Base-by-base conservation (phyloP, 53 echinoderm and acorn worm species). In the Paracentrotus lividus region DNA sequence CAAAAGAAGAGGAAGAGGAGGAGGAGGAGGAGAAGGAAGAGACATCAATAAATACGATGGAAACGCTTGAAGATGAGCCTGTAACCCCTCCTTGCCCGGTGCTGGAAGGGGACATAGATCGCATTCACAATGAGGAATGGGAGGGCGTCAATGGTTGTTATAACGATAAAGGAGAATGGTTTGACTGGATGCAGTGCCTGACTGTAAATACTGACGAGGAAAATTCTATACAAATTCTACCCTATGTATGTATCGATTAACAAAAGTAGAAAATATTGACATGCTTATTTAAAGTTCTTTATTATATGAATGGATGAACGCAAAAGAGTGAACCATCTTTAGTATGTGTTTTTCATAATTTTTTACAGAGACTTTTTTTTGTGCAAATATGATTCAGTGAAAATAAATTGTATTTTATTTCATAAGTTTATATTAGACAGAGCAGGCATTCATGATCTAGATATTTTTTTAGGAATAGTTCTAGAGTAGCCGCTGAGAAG, bases 71-170 rank as follows among this genome's bases (percentile, higher is more conserved):
- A 54, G 94, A 90, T 69, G 95, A 94, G 14, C 81, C 87, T 15
- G 31, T 93, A 5, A 78, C 93, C 10, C 95, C 94, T 3, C 92
- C 68, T 1, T 31, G 44, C 26, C 93, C 90, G 40, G 94, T 96
- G 16, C 96, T 93, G 6, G 94, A 94, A 23, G 96, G 95, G 12
- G 95, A 96, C 66, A 85, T 97, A 12, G 84, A 93, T 65, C 93
- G 94, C 86, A 77, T 99, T 55, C 96, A 97, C 76, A 44, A 92
- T 14, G 90, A 94, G 76, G 65, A 97, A 26, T 99, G 99, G 97
- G 94, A 95, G 64, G 96, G 97, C 42, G 97, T 99, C 29, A 99
- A 97, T 88, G 99, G 99, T 90, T 96, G 97, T 47, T 97, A 95
- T 51, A 92, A 94, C 66, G 84, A 88, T 89, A 86, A 91, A 9